Evolutionary conservation across 2,797 vertebrate species (phyloP), one percentile per base, ranked within the genome.

Genomic region (Yasuhikotakia modesta): DNA sequence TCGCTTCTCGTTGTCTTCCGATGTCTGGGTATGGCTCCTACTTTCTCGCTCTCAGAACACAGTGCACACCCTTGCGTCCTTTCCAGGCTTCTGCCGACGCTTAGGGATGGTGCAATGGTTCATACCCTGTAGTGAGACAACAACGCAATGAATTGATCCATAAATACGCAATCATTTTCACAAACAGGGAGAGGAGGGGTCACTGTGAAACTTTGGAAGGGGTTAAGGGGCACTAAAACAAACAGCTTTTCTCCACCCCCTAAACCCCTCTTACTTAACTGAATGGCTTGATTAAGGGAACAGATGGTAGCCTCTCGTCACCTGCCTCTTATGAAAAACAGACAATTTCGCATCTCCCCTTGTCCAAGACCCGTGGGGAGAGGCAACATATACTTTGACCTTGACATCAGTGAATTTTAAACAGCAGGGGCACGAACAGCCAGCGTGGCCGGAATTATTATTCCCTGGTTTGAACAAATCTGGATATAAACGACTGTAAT

Each of bases 51-150:
- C 80, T 74, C 50, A 76, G 39, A 84, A 79, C 74, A 61, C 64
- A 63, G 70, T 43, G 73, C 76, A 66, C 63, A 73, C 58, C 64
- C 72, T 80, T 7, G 71, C 76, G 76, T 79, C 74, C 67, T 60
- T 74, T 63, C 84, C 79, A 83, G 79, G 65, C 80, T 79, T 82
- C 70, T 81, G 69, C 46, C 45, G 55, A 76, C 53, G 63, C 80
- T 71, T 76, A 80, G 74, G 81, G 81, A 81, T 84, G 82, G 79
- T 71, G 82, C 87, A 90, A 88, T 87, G 90, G 90, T 86, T 93
- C 86, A 91, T 85, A 73, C 85, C 88, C 92, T 93, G 90, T 30
- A 53, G 87, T 89, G 79, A 90, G 76, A 91, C 68, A 88, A 90
- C 70, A 86, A 83, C 66, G 72, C 89, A 78, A 88, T 58, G 63